A percentile compares a stretch with the other conserved stretches of the same genome.
Evolutionary conservation across 2,797 vertebrate genomes (phyloP).

Genomic region (Scomberomorus guttatus): DNA sequence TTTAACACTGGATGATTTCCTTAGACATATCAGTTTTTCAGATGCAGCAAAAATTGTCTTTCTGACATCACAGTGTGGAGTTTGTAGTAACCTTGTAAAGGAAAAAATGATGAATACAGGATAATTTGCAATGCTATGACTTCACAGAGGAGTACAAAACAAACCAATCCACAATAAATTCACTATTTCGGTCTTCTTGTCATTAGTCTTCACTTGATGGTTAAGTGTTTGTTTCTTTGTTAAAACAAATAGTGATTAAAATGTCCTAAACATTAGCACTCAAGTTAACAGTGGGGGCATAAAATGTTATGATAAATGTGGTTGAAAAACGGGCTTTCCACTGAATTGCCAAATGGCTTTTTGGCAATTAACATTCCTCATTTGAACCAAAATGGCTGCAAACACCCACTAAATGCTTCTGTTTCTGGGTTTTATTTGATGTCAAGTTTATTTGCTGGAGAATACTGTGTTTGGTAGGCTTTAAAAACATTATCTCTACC

Average conservation of each 20-base stretch:
- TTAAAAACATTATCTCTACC: slow-evolving; percentile 7
- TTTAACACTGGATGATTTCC: neutral
- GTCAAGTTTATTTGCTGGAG: slow-evolving; percentile 14
- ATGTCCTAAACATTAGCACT: neutral
- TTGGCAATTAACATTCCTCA: slow-evolving; percentile 19
- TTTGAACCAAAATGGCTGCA: slow-evolving; percentile 15
- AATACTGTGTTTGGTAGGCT: neutral
- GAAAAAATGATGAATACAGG: neutral
- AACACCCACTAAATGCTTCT: slow-evolving; percentile 23
- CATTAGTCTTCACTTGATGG: neutral
- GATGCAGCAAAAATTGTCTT: too few relatives aligned
- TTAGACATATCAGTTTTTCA: neutral
- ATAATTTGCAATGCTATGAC: neutral
- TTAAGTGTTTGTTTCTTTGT: neutral
- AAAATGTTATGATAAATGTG: slow-evolving; percentile 11
- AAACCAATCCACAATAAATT: neutral
- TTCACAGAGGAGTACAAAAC: neutral
- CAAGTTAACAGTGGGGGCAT: neutral
- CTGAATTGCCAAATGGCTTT: slow-evolving; percentile 24
- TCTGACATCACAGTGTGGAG: too few relatives aligned
- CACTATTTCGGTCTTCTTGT: neutral
- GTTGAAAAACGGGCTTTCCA: slow-evolving; percentile 17
- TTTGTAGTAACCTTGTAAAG: neutral
- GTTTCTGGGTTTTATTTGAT: slow-evolving; percentile 34
- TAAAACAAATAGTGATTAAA: slow-evolving; percentile 11